phyloP scores from a whole-genome alignment of 2,113 vertebrate genomes.

The Paramormyrops kingsleyae region DNA sequence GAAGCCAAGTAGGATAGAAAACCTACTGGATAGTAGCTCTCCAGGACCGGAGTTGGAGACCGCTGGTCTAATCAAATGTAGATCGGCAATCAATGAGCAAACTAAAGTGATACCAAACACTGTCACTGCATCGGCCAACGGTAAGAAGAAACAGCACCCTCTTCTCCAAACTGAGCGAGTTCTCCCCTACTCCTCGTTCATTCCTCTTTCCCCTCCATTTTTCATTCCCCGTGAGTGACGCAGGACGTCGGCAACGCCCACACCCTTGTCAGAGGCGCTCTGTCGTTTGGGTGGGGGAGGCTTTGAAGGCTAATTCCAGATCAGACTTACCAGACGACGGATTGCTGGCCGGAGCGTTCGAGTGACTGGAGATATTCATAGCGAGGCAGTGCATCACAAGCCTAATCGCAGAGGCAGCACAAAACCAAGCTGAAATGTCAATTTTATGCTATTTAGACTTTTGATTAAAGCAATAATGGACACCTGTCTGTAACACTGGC shows the following conservation, averaged over 20 bases:
- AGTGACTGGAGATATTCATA: constrained; percentile 16
- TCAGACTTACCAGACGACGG: neutral
- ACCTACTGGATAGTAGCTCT: too few relatives aligned
- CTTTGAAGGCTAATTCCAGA: neutral
- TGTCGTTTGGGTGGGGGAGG: neutral
- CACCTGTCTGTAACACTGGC: constrained; percentile 58
- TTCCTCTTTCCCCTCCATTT: neutral
- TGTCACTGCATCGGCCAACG: neutral
- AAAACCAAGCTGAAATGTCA: constrained; percentile 51
- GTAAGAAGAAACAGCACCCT: neutral
- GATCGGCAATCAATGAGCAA: neutral
- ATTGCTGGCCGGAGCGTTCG: neutral
- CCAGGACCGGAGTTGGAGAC: too few relatives aligned
- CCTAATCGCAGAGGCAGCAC: neutral
- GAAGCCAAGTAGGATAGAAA: too few relatives aligned
- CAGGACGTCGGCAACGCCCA: neutral
- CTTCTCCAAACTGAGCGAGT: neutral
- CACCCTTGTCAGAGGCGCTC: neutral
- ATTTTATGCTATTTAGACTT: constrained; percentile 63
- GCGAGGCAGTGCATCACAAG: constrained; percentile 39
- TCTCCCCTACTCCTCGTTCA: neutral
- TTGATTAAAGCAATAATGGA: constrained; percentile 58
- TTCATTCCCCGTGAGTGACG: neutral
- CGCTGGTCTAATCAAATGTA: neutral
- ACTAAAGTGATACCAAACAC: neutral